Conservation (phyloP, 2,888 invertebrate genomes). For the Ennomos erosarius region DNA sequence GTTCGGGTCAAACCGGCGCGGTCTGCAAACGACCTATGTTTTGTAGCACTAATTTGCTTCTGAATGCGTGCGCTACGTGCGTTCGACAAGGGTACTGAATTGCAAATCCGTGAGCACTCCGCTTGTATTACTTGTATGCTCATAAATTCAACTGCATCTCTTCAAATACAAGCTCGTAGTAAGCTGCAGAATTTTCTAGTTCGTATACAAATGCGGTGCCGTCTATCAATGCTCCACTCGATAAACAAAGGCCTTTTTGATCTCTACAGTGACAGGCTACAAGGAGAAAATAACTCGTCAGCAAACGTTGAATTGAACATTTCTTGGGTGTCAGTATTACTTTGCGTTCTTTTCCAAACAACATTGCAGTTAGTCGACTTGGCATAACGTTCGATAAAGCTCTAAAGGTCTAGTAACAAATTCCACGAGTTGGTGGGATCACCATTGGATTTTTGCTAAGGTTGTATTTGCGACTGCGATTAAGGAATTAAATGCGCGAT, state of each 20-base stretch:
- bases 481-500: conserved; percentile 62
- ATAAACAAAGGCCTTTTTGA: conserved; percentile 28
- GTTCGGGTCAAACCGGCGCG: conserved; percentile 57
- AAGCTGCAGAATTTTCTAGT: conserved; percentile 27
- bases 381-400: conserved; percentile 26
- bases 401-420: conserved; percentile 44
- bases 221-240: conserved; percentile 33
- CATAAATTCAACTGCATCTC: conserved; percentile 35
- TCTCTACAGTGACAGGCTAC: conserved; percentile 30
- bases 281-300: conserved; percentile 31
- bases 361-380: conserved; percentile 17
- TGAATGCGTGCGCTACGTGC: conserved; percentile 53
- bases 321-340: conserved; percentile 22
- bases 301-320: conserved; percentile 11
- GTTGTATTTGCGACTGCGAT: conserved; percentile 44
- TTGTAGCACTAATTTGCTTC: conserved; percentile 59
- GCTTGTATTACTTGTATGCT: conserved; percentile 26
- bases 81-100: conserved; percentile 42
- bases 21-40: conserved; percentile 54
- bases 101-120: conserved; percentile 43
- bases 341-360: conserved; percentile 11
- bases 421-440: conserved; percentile 50
- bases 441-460: conserved; percentile 40
- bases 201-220: conserved; percentile 36
- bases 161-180: conserved; percentile 32